A percentile compares a stretch with the other conserved stretches of the same genome.
Evolutionary conservation across 2,888 invertebrate genomes (phyloP).

Genomic region (Drosophila lutescens): DNA sequence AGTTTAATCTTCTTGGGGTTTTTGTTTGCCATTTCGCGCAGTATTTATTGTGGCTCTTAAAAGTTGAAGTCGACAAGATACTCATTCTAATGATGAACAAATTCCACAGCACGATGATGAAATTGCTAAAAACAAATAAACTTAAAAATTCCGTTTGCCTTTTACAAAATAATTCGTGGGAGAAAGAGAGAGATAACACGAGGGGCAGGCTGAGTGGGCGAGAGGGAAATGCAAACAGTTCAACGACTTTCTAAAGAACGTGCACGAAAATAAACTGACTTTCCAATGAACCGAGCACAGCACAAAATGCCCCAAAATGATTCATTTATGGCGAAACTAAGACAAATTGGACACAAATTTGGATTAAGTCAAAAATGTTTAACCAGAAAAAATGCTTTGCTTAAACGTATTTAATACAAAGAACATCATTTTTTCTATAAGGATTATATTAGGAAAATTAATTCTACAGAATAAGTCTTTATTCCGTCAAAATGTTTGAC

Average conservation of each 20-base stretch:
- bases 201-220: slow-evolving; percentile 13
- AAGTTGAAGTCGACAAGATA: not conserved
- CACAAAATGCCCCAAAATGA: slow-evolving; percentile 41
- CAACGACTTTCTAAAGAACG: slow-evolving; percentile 53
- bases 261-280: slow-evolving; percentile 49
- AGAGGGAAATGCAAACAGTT: slow-evolving; percentile 37
- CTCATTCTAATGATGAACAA: slow-evolving; percentile 18
- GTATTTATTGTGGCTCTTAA: slow-evolving; percentile 21
- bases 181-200: slow-evolving; percentile 1
- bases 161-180: slow-evolving; percentile 25
- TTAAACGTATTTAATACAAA: not conserved
- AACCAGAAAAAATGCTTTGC: not conserved
- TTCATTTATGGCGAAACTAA: slow-evolving; percentile 40
- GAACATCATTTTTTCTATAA: not conserved
- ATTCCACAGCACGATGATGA: slow-evolving; percentile 27
- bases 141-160: slow-evolving; percentile 23
- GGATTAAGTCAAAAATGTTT: slow-evolving; percentile 7
- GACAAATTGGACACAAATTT: slow-evolving; percentile 16
- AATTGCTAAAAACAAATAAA: slow-evolving; percentile 42
- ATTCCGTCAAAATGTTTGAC: not conserved
- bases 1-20: not conserved
- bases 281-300: slow-evolving; percentile 45
- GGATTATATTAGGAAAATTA: not conserved
- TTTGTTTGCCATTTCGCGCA: not conserved
- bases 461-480: no score